phyloP scores from a whole-genome alignment of 2,888 invertebrate species.

The Scelioninae gen. 1 region DNA sequence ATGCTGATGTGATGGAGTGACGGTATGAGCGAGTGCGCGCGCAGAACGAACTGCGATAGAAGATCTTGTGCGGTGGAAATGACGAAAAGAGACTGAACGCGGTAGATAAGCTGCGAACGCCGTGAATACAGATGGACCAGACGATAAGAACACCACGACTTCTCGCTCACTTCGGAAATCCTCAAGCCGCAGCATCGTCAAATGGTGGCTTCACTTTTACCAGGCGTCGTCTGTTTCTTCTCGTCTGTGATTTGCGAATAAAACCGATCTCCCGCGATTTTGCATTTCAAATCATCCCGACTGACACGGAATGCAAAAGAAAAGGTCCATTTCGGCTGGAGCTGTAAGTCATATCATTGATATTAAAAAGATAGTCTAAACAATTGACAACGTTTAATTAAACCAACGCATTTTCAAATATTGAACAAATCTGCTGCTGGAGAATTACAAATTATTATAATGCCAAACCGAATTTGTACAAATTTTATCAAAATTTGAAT shows the following conservation, averaged over 20 bases:
- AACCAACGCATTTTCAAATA: too few species aligned
- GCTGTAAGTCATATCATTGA: too few species aligned
- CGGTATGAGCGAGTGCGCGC: conserved; percentile 75
- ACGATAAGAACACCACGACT: conserved; percentile 76
- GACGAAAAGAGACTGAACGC: conserved; percentile 69
- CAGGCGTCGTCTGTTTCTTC: conserved; percentile 70
- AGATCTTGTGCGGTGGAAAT: conserved; percentile 52
- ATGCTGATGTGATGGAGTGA: conserved; percentile 81
- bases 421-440: too few species aligned
- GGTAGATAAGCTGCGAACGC: conserved; percentile 79
- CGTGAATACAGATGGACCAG: conserved; percentile 82
- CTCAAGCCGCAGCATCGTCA: conserved; percentile 53
- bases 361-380: too few species aligned
- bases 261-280: conserved; percentile 62
- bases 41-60: conserved; percentile 72
- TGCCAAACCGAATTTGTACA: too few species aligned
- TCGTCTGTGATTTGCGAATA: conserved; percentile 62
- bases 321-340: conserved; percentile 57
- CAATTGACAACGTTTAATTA: too few species aligned
- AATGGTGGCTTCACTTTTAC: conserved; percentile 73
- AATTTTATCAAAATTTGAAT: too few species aligned
- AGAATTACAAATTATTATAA: too few species aligned
- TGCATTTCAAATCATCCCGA: conserved; percentile 64
- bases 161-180: conserved; percentile 74
- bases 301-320: conserved; percentile 60